These are phyloP conservation scores for Caenorhabditis sp. DNA, from an alignment of 2,888 invertebrate genomes.

Conservation along the genomic window DNA sequence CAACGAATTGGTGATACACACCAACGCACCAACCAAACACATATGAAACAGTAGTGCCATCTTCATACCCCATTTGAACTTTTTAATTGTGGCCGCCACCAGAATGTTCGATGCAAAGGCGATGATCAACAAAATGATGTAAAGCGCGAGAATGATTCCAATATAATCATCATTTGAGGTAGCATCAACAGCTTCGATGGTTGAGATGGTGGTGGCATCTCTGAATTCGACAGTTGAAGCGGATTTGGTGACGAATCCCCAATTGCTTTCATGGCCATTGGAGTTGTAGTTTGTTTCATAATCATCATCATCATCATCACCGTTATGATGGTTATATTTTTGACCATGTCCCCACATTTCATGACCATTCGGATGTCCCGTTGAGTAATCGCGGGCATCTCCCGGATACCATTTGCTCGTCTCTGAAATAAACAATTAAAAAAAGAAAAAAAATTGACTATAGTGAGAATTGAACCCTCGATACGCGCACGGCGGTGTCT, in stretches of 20 bases:
- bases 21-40: constrained; percentile 29
- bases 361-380: constrained; percentile 36
- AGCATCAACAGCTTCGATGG: neutral
- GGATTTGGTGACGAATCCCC: neutral
- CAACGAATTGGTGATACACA: constrained; percentile 29
- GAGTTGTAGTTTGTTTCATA: neutral
- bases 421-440: no score
- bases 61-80: constrained; percentile 43
- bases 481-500: no score
- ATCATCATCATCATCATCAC: constrained; percentile 5
- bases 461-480: no score
- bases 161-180: constrained; percentile 10
- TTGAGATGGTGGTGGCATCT: no score
- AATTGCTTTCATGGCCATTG: neutral
- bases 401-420: constrained; percentile 26
- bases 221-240: neutral
- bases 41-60: constrained; percentile 35
- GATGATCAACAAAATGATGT: constrained; percentile 13
- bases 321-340: constrained; percentile 19
- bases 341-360: constrained; percentile 38
- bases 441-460: no score
- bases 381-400: constrained; percentile 25
- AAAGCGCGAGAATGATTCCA: constrained; percentile 21
- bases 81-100: constrained; percentile 28
- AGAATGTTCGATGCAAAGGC: constrained; percentile 28